Conservation (phyloP, 2,888 invertebrate genomes). For the Tolmerus cingulatus region DNA sequence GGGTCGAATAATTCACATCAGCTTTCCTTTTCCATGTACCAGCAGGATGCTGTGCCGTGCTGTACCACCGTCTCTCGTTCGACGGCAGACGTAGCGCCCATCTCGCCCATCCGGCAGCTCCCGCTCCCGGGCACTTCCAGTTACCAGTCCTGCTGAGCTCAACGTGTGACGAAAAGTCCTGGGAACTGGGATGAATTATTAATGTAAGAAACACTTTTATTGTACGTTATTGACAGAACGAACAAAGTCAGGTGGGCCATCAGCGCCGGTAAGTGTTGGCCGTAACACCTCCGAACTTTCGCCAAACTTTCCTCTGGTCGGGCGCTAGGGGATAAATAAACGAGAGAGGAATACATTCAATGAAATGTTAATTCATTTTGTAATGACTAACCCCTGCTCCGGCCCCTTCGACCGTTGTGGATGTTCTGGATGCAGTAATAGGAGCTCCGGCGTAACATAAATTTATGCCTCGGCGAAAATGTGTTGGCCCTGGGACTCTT, state of each 20-base stretch:
- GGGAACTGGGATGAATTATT: slow-evolving; percentile 58
- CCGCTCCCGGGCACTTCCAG: not conserved
- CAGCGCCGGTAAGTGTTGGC: slow-evolving; percentile 6
- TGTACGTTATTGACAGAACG: slow-evolving; percentile 31
- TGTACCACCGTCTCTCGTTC: not conserved
- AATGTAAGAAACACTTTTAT: slow-evolving; percentile 53
- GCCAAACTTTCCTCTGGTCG: not conserved
- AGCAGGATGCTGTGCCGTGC: not conserved
- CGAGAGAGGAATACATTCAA: slow-evolving; percentile 1
- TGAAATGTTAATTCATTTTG: slow-evolving; percentile 34
- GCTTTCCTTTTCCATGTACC: not conserved
- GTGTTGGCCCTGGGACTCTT: not conserved
- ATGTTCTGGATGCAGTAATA: not conserved
- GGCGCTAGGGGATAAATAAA: slow-evolving; percentile 11
- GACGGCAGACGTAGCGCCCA: not conserved
- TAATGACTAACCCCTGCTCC: slow-evolving; percentile 4
- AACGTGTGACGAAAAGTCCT: slow-evolving; percentile 55
- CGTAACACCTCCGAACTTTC: slow-evolving; percentile 24
- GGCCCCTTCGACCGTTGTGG: not conserved
- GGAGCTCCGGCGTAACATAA: not conserved
- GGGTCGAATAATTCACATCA: slow-evolving; percentile 36
- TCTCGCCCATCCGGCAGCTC: not conserved
- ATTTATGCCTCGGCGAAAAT: not conserved
- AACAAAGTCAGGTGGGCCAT: slow-evolving; percentile 50
- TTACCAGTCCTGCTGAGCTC: not conserved